Evolutionary conservation across 2,888 invertebrate genomes (phyloP), one percentile per base, ranked within the genome.

Genomic region (Heterodera filipjevi): DNA sequence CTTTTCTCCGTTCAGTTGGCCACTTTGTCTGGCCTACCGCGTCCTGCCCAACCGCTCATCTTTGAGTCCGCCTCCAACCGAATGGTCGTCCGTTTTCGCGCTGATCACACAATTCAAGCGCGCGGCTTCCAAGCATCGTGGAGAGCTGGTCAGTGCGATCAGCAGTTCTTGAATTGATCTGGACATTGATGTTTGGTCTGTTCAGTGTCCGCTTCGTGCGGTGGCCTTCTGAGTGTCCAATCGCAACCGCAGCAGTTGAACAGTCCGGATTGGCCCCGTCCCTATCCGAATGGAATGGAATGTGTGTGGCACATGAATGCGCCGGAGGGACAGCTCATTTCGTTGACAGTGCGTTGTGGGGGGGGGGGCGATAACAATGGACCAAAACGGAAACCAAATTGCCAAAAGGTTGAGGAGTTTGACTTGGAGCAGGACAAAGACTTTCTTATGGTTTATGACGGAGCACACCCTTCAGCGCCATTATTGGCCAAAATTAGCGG

Each of bases 51-150:
- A 94, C 90, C 95, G 95, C 89, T 95, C 53, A 82, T 81, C 10
- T 87, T 93, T 90, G 95, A 95, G 39, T 96, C 96, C 6, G 95
- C 95, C 66, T 96, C 96, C 74, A 98, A 98, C 91, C 95, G 97
- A 89, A 95, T 98, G 95, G 95, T 96, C 82, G 93, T 98, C 82
- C 96, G 96, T 91, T 98, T 98, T 91, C 94, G 95, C 87, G 94
- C 96, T 2, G 98, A 98, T 89, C 94, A 94, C 66, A 94, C 95
- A 19, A 95, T 95, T 35, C 95, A 96, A 91, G 93, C 93, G 80
- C 94, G 95, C 91, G 97, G 97, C 83, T 97, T 97, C 91, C 85
- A 87, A 73, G 85, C 89, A 8, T 84, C 81, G 14, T 90, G 89
- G 88, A 85, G 86, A 76, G 87, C 89, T 53, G 84, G 86, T 87